A percentile compares a stretch with the other conserved stretches of the same genome.
These are phyloP conservation scores for Melanerpes aurifrons DNA, from an alignment of 2,113 vertebrate species.

Conservation along the genomic window DNA sequence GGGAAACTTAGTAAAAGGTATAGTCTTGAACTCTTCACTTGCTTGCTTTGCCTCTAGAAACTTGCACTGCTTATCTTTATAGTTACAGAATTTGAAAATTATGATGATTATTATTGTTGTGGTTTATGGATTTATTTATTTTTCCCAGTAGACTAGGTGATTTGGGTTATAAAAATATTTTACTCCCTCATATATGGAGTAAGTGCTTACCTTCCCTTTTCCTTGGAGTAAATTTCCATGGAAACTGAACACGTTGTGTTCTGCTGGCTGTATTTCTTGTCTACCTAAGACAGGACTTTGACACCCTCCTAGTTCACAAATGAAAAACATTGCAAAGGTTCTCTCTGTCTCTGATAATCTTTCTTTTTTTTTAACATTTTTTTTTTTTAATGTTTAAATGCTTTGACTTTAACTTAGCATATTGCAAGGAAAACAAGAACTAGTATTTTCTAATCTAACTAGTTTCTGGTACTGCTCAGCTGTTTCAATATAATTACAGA, in stretches of 20 bases:
- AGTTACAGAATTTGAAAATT: not conserved
- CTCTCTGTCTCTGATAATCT: not conserved
- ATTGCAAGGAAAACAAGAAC: not conserved
- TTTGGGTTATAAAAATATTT: slow-evolving; percentile 21
- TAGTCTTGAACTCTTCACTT: not conserved
- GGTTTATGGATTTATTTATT: not conserved
- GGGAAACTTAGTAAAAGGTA: not conserved
- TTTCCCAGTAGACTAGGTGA: not conserved
- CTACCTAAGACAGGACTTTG: not conserved
- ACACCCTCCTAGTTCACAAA: not conserved
- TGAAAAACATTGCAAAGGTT: not conserved
- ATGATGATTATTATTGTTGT: not conserved
- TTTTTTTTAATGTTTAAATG: not conserved
- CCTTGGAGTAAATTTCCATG: slow-evolving; percentile 43
- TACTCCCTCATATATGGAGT: not conserved
- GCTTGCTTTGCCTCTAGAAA: not conserved
- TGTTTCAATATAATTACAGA: not conserved
- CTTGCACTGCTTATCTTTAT: not conserved
- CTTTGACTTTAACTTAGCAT: not conserved
- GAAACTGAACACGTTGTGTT: not conserved
- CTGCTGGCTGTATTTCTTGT: not conserved
- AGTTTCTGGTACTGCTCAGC: not conserved
- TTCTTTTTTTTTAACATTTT: no score
- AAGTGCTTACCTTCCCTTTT: not conserved
- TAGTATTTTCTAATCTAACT: not conserved